Conservation (phyloP, 2,113 vertebrate species). For the Spilogale gracilis region DNA sequence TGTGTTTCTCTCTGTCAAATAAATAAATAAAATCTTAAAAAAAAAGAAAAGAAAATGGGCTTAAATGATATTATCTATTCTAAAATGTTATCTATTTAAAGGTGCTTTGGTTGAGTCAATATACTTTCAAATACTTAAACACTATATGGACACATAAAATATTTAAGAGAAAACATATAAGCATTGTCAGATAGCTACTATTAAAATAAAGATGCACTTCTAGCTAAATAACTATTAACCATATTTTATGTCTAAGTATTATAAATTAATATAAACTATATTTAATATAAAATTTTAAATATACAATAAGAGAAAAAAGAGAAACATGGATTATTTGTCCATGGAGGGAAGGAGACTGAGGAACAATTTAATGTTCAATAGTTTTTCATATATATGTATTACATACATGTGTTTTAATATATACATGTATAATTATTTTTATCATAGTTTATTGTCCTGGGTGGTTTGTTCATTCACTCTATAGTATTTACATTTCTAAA, state of each 20-base stretch:
- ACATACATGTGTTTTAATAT: neutral
- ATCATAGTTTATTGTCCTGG: neutral
- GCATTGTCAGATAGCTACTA: neutral
- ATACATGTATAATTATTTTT: neutral
- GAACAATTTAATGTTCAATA: neutral
- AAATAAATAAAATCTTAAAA: too few species aligned
- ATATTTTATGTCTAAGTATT: conserved; percentile 30
- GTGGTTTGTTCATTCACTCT: neutral
- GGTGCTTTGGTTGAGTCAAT: neutral
- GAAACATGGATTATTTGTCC: neutral
- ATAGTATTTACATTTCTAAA: neutral
- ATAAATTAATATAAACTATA: neutral
- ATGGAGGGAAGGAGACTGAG: neutral
- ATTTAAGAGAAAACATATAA: neutral
- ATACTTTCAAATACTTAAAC: neutral
- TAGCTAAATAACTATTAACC: neutral
- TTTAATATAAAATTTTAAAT: neutral
- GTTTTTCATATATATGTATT: neutral
- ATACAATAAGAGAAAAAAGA: neutral
- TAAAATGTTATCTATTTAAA: neutral
- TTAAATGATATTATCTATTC: neutral
- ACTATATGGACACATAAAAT: neutral
- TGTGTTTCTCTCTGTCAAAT: too few species aligned
- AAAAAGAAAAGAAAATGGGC: neutral
- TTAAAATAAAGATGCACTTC: neutral